Base-by-base conservation (phyloP, 2,113 vertebrate genomes). In the Gadus macrocephalus region DNA sequence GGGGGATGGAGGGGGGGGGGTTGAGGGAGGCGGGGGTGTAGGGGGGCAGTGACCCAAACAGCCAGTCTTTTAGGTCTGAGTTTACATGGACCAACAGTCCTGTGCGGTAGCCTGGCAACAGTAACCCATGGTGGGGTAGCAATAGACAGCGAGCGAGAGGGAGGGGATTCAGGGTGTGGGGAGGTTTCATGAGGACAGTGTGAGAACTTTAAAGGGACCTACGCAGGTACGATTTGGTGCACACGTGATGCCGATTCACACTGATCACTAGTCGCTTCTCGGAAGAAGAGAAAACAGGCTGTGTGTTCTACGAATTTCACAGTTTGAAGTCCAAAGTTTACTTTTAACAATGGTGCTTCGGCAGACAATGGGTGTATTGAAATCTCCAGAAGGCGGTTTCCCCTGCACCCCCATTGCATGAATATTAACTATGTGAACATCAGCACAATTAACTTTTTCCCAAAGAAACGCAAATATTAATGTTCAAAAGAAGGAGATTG, bases 81-180 rank as follows among this genome's bases (percentile, higher is more conserved):
- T 85, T 90, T 86, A 90, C 87, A 90, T 73, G 81, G 81, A 87
- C 89, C 86, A 89, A 91, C 89, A 91, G 89, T 88, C 90, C 87
- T 88, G 71, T 78, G 87, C 86, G 83, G 92, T 92, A 89, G 87
- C 91, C 86, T 91, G 90, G 91, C 90, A 93, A 93, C 92, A 91
- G 90, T 92, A 91, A 91, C 91, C 91, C 89, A 90, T 87, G 85
- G 91, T 85, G 87, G 88, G 62, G 68, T 82, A 83, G 80, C 75
- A 80, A 85, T 72, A 72, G 65, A 38, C 79, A 85, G 70, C 59
- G 67, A 17, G 28, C 53, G 66, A 72, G 83, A 70, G 76, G 77
- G 78, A 74, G 76, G 78, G 77, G 82, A 12, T 1, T 35, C 31
- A 15, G 22, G 20, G 69, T 69, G 77, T 70, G 67, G 64, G 72